Base-by-base conservation (phyloP, 1,140 invertebrate genomes). In the Venturia canescens region DNA sequence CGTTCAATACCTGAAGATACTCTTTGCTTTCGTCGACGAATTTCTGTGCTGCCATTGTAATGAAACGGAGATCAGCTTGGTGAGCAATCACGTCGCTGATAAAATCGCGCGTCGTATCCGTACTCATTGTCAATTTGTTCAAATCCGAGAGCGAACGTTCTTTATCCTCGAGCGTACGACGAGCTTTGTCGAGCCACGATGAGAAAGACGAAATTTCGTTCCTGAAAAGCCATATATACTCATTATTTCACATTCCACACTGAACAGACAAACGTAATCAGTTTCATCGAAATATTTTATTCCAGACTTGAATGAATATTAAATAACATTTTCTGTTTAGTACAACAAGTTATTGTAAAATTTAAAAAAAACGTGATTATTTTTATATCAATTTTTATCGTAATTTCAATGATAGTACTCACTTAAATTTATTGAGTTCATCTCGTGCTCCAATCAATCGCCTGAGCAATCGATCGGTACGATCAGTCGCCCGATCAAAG, bases 11-110 rank as follows among this genome's bases (percentile, higher is more conserved):
- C 38, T 94, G 93, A 2, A 98, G 91, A 90, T 97, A 98, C 83
- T 98, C 96, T 91, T 97, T 98, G 86, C 97, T 97, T 89, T 98
- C 97, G 86, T 98, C 97, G 50, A 98, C 94, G 90, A 98, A 99
- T 90, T 98, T 98, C 91, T 98, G 97, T 0, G 97, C 97, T 0
- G 97, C 95, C 96, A 99, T 98, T 1, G 97, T 98, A 79, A 98
- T 97, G 89, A 98, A 99, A 29, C 98, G 93, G 1, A 98, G 91
- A 92, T 99, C 98, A 1, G 97, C 98, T 90, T 98, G 97, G 87
- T 98, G 98, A 2, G 97, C 96, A 84, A 98, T 98, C 0, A 99
- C 97, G 90, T 99, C 98, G 78, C 95, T 96, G n/a, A 97, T 95
- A 90, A 99, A 98, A 82, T 97, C 96, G 48, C 96, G 94, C 3